A percentile compares a stretch with the other conserved stretches of the same genome.
Evolutionary conservation across 2,113 vertebrate species (phyloP).

Genomic region (Sciurus niger): DNA sequence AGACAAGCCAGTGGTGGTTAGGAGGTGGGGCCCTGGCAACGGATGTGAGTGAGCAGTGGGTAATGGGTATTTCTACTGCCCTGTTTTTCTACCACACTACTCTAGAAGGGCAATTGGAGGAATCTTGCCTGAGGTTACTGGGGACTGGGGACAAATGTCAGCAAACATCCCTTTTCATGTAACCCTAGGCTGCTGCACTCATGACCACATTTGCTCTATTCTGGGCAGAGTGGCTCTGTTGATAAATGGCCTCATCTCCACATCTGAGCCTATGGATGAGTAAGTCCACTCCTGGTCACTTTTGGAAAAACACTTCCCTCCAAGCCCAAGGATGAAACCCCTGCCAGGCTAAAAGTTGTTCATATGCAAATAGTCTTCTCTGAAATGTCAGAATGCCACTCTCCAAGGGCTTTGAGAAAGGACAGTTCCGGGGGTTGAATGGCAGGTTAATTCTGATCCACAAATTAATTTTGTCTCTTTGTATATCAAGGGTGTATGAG

Average conservation of each 20-base stretch:
- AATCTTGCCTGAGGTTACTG: neutral
- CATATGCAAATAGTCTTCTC: conserved; percentile 18
- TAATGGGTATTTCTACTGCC: neutral
- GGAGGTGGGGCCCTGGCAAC: neutral
- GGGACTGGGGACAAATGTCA: neutral
- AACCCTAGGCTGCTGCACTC: no score
- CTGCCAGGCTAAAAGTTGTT: conserved; percentile 37
- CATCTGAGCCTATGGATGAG: neutral
- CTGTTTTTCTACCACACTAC: neutral
- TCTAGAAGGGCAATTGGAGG: neutral
- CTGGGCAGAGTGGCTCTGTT: neutral
- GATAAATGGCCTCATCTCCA: neutral
- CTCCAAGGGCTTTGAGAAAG: conserved; percentile 85
- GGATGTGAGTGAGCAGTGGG: neutral
- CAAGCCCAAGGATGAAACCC: neutral
- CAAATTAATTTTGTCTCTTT: conserved; percentile 93
- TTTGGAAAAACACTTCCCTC: neutral
- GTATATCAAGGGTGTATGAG: conserved; percentile 90
- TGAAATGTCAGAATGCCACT: conserved; percentile 71
- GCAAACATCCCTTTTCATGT: neutral
- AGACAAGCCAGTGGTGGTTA: neutral
- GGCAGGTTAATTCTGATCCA: conserved; percentile 92
- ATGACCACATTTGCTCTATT: neutral
- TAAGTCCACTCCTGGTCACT: no score
- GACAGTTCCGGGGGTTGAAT: conserved; percentile 87